These are phyloP conservation scores for Tolmerus cingulatus DNA, from an alignment of 2,888 invertebrate genomes.

Conservation along the genomic window DNA sequence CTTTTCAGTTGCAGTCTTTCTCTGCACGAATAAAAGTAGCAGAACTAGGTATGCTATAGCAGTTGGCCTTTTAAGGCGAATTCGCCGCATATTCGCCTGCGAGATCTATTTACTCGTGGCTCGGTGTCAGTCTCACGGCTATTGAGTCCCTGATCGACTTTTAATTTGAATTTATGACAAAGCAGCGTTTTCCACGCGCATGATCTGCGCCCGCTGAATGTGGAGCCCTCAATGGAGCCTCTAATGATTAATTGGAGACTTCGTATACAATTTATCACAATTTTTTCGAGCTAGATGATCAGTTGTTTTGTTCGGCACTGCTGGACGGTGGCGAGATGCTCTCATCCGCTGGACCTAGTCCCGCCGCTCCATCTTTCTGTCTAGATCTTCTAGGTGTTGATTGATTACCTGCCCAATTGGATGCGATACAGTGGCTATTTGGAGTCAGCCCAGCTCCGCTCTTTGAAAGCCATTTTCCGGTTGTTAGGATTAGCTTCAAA, in stretches of 20 bases:
- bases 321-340: background rate
- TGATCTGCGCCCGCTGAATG: constrained; percentile 6
- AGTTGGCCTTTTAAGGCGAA: background rate
- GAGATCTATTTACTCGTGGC: constrained; percentile 10
- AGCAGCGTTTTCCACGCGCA: constrained; percentile 19
- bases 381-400: background rate
- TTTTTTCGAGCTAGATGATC: background rate
- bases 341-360: background rate
- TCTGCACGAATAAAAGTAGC: background rate
- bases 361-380: background rate
- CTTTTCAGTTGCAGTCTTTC: background rate
- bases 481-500: constrained; percentile 26
- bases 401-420: constrained; percentile 19
- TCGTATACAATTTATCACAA: constrained; percentile 35
- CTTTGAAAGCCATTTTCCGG: constrained; percentile 26
- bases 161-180: constrained; percentile 42
- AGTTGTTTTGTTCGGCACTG: background rate
- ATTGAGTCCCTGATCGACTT: constrained; percentile 34
- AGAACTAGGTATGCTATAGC: background rate
- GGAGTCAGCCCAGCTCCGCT: background rate
- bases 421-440: constrained; percentile 22
- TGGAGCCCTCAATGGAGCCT: constrained; percentile 1
- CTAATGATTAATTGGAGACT: constrained; percentile 37
- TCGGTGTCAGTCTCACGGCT: constrained; percentile 29
- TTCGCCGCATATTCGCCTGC: background rate